These are phyloP conservation scores for Drosophila neocordata DNA, from an alignment of 1,140 invertebrate species.

Conservation along the genomic window DNA sequence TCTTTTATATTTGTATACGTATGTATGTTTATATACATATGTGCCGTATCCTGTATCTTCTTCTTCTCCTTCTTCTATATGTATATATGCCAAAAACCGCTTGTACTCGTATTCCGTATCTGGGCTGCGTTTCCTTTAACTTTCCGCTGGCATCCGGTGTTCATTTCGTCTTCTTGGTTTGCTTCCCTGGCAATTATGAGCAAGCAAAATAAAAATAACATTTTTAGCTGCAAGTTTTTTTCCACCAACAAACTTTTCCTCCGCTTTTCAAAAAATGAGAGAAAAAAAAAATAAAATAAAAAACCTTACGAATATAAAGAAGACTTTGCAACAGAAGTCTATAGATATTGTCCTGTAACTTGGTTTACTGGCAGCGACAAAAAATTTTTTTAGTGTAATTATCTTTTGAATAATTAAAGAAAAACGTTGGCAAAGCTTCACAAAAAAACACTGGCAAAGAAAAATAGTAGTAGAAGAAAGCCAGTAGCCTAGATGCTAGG, in stretches of 20 bases:
- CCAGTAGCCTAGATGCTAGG: neutral
- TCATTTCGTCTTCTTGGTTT: constrained; percentile 40
- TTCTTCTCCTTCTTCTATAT: too few species aligned
- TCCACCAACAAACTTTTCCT: constrained; percentile 40
- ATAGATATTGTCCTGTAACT: constrained; percentile 61
- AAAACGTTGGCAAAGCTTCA: constrained; percentile 70
- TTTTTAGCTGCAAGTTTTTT: constrained; percentile 69
- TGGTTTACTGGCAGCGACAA: constrained; percentile 53
- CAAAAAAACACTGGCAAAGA: constrained; percentile 43
- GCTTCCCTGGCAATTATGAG: constrained; percentile 68
- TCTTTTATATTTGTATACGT: neutral
- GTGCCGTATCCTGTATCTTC: constrained; percentile 46
- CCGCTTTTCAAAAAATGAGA: constrained; percentile 20
- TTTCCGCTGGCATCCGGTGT: constrained; percentile 59
- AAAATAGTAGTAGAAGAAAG: constrained; percentile 42
- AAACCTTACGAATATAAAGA: constrained; percentile 9
- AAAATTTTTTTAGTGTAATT: constrained; percentile 73
- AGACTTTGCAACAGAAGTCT: constrained; percentile 39
- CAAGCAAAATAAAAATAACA: constrained; percentile 69
- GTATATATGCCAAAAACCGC: constrained; percentile 70
- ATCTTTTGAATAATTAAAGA: constrained; percentile 81
- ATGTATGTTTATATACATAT: constrained; percentile 29
- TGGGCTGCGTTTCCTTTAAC: constrained; percentile 73
- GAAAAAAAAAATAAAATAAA: constrained; percentile 23
- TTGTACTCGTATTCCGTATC: constrained; percentile 68